Evolutionary conservation across 2,797 vertebrate genomes (phyloP).

Genomic region (Sebastolobus altivelis): DNA sequence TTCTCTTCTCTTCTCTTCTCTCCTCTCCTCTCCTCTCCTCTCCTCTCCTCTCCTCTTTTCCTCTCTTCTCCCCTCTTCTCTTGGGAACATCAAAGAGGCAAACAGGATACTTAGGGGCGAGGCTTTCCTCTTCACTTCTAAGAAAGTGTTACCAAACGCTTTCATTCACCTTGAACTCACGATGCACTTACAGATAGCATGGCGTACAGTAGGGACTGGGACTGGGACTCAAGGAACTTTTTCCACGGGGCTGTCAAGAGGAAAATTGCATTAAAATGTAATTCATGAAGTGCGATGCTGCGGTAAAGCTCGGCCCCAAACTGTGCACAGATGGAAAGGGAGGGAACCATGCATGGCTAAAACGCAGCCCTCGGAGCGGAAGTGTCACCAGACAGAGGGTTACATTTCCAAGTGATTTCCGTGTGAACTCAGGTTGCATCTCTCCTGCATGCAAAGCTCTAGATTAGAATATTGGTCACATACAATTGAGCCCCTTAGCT

Average conservation of each 20-base stretch:
- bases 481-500: neutral
- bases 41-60: conserved; percentile 15
- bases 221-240: conserved; percentile 11
- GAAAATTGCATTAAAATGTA: conserved; percentile 35
- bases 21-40: conserved; percentile 6
- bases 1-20: neutral
- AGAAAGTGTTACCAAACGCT: conserved; percentile 25
- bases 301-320: conserved; percentile 36
- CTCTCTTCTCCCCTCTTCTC: conserved; percentile 4
- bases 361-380: conserved; percentile 10
- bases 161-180: conserved; percentile 30
- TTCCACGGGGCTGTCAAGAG: neutral
- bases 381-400: conserved; percentile 1
- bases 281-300: conserved; percentile 25
- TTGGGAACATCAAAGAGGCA: conserved; percentile 29
- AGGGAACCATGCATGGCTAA: conserved; percentile 13
- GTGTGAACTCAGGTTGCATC: conserved; percentile 15
- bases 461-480: conserved; percentile 1
- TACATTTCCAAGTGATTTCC: conserved; percentile 1
- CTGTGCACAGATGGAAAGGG: conserved; percentile 27
- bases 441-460: conserved; percentile 9
- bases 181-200: conserved; percentile 18
- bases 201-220: neutral
- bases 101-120: conserved; percentile 23
- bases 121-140: conserved; percentile 12